Base-by-base conservation (phyloP, 2,797 vertebrate species). In the Sebastes hubbsi region DNA sequence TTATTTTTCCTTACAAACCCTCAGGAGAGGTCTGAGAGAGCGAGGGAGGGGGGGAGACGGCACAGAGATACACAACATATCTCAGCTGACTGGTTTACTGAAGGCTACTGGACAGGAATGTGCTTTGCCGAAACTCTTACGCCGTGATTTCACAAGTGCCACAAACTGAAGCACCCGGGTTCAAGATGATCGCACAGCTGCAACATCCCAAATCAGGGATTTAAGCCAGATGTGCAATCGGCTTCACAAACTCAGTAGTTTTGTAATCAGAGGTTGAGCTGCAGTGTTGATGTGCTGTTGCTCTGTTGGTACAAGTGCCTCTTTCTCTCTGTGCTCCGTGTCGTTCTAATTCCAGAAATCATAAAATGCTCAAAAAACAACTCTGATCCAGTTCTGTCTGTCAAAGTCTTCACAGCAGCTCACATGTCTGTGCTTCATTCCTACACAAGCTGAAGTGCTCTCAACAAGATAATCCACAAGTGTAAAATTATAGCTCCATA, bases 1-100 rank as follows among this genome's bases (percentile, higher is more conserved):
- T 87, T 90, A 92, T 94, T 94, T 94, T 94, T 84, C 94, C 94
- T 90, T 77, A 89, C 80, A 87, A 94, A 93, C 89, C 92, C 94
- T 93, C 93, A 83, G 92, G 94, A 95, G 94, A 94, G 91, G 82
- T 87, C 91, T 92, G 91, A 89, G 89, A 87, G 89, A 88, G 83
- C 81, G 77, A 0, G 42, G 74, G 69, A 54, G 74, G 14, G 81
- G 89, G 89, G 79, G 46, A 56, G 69, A 79, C 24, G 64, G 68
- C 61, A 68, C 34, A 79, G 74, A 81, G 83, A 90, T 64, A 85
- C 56, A 85, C 55, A 77, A 77, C 58, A 2, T 61, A 46, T 61
- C 58, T 72, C 67, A 68, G 79, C 55, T 59, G 13, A 56, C 71
- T 84, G 84, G 71, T 81, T 83, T 78, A 77, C 72, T 84, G 75